Base-by-base conservation (phyloP, 2,113 vertebrate species). In the Pelvicachromis taeniatus region DNA sequence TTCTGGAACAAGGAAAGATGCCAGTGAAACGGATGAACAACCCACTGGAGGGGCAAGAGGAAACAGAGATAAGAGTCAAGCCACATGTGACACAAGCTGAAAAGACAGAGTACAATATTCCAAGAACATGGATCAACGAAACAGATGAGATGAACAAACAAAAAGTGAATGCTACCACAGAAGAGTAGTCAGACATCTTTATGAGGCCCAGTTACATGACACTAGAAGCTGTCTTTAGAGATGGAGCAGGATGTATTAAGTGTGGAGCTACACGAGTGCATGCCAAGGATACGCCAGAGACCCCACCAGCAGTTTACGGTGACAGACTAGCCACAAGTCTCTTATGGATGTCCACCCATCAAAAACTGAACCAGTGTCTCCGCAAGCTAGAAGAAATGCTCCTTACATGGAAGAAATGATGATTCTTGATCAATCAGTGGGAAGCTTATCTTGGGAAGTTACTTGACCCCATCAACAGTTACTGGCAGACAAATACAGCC, bases 11-110 rank as follows among this genome's bases (percentile, higher is more conserved):
- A 11, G 42, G 42, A 70, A 26, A 48, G 1, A 26, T 26, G 40
- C 14, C 65, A 45, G 65, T 45, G 68, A 73, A 73, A 73, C 1
- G 1, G 21, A 73, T 9, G 42, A 73, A 0, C 9, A 17, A 73
- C 23, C 68, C 23, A 48, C 23, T 48, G 6, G 14, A 29, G 9
- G 14, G 9, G 23, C 40, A 29, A 29, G 65, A 70, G 40, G 21
- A 45, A 48, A 48, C 40, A 70, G 45, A 26, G 65, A 48, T 26
- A 26, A 48, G 9, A 29, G 21, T 26, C 38, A 73, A 73, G 65
- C 5, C 40, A 38, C 14, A 29, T 29, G 23, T 48, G 40, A 17
- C 23, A 26, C 40, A 11, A 73, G 23, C 9, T 0, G 23, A 73
- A 73, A 29, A 73, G 42, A 4, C 68, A 48, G 42, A 42, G 6